Percentiles rank a stretch among this genome's conserved stretches.
These are phyloP conservation scores for Netelia inedita DNA, from an alignment of 2,888 invertebrate species.

Conservation along the genomic window DNA sequence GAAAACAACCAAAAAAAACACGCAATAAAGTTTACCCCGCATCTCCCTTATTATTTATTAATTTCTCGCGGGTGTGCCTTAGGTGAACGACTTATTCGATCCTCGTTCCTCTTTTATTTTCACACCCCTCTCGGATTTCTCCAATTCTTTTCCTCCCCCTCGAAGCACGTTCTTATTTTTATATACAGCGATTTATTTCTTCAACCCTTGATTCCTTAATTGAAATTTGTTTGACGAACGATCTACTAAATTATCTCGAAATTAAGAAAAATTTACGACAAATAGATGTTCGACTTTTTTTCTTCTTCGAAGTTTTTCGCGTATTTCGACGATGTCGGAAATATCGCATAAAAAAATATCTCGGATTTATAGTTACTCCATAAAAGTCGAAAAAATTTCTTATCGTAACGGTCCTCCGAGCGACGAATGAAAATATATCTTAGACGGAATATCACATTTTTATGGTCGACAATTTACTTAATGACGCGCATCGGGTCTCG, in stretches of 20 bases:
- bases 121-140: neutral
- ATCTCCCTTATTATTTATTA: constrained; percentile 73
- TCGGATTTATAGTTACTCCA: neutral
- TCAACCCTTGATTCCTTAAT: neutral
- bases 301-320: neutral
- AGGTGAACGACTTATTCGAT: constrained; percentile 17
- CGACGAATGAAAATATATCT: neutral
- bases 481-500: neutral
- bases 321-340: too few relatives aligned
- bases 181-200: neutral
- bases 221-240: neutral
- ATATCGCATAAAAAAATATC: too few relatives aligned
- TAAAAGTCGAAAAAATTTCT: neutral
- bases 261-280: neutral
- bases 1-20: constrained; percentile 69
- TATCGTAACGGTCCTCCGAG: neutral
- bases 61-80: constrained; percentile 68
- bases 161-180: neutral
- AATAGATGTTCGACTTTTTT: neutral
- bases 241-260: neutral
- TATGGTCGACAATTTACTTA: neutral
- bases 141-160: neutral
- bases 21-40: constrained; percentile 72
- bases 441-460: neutral
- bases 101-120: neutral